Base-by-base conservation (phyloP, 2,797 vertebrate species). In the Hippocampus kuda region DNA sequence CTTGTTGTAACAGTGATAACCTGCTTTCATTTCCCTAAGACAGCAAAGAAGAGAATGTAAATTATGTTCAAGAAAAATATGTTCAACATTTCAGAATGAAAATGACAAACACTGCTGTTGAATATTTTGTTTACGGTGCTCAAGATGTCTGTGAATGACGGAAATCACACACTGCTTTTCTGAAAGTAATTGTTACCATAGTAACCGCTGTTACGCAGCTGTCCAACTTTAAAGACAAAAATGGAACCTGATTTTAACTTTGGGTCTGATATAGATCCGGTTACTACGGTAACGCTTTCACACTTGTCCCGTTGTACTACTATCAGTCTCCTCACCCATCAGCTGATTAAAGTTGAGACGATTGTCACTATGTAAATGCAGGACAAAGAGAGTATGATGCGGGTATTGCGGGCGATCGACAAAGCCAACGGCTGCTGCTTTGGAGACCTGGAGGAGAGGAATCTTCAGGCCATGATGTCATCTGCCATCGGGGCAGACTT, bases 391-490 rank as follows among this genome's bases (percentile, higher is more conserved):
- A 98, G 94, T 81, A 89, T 99, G 93, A 89, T 85, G 77, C 90
- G 84, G 73, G 94, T 98, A 79, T 81, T 98, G 66, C 91, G 90
- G 79, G 90, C 92, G 0, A 95, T 98, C 80, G 97, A 98, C 89
- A 98, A 98, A 85, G 97, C 96, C 86, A 99, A 93, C 0, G 96
- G 97, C 54, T 98, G 93, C 79, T 97, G 92, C 87, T 99, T 96
- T 1, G 95, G 94, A 46, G 91, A 95, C 72, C 77, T 87, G 73
- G 95, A 98, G 81, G 93, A 94, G 69, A 92, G 91, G 72, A 96
- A 92, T 87, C 85, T 98, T 73, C 92, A 94, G 77, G 93, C 90
- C 72, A 90, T 99, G 90, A 96, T 99, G 96, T 99, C 96, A 11
- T 91, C 94, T 0, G 95, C 94, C 5, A 82, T 99, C 80, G 96